These are phyloP conservation scores for Thymallus thymallus DNA, from an alignment of 2,113 vertebrate genomes.

Conservation along the genomic window DNA sequence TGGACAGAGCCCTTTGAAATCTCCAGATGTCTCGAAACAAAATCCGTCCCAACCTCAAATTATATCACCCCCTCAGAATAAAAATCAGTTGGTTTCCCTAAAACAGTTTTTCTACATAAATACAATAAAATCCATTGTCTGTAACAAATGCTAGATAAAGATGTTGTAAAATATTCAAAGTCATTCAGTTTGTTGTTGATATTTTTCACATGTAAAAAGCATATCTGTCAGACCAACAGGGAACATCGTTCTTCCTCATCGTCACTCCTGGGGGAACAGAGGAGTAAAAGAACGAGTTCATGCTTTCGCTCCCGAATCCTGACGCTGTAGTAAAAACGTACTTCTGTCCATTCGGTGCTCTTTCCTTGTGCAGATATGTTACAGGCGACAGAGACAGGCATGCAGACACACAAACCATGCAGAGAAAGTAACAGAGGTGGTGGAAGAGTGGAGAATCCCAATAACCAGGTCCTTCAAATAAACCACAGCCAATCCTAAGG, in stretches of 20 bases:
- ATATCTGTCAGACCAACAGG: conserved; percentile 72
- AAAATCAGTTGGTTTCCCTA: conserved; percentile 68
- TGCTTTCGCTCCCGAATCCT: conserved; percentile 36
- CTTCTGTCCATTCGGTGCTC: conserved; percentile 66
- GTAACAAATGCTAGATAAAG: conserved; percentile 85
- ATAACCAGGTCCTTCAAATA: conserved; percentile 75
- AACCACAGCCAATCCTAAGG: conserved; percentile 45
- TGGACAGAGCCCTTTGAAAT: conserved; percentile 70
- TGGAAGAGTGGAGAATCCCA: conserved; percentile 44
- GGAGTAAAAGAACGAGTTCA: conserved; percentile 31
- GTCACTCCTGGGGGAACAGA: conserved; percentile 23
- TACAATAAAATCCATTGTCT: conserved; percentile 82
- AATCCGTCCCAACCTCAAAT: conserved; percentile 29
- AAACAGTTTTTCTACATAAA: conserved; percentile 86
- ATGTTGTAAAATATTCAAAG: conserved; percentile 79
- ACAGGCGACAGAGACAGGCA: conserved; percentile 76
- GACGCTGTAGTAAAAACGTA: conserved; percentile 60
- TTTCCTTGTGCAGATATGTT: conserved; percentile 55
- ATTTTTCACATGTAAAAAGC: conserved; percentile 79
- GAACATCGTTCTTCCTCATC: conserved; percentile 39
- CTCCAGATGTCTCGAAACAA: conserved; percentile 62
- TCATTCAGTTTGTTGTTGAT: conserved; percentile 68
- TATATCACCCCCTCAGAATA: conserved; percentile 17
- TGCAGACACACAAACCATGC: conserved; percentile 86
- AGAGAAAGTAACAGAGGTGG: conserved; percentile 61